These are phyloP conservation scores for Agrochola litura DNA, from an alignment of 2,888 invertebrate genomes.

Conservation along the genomic window DNA sequence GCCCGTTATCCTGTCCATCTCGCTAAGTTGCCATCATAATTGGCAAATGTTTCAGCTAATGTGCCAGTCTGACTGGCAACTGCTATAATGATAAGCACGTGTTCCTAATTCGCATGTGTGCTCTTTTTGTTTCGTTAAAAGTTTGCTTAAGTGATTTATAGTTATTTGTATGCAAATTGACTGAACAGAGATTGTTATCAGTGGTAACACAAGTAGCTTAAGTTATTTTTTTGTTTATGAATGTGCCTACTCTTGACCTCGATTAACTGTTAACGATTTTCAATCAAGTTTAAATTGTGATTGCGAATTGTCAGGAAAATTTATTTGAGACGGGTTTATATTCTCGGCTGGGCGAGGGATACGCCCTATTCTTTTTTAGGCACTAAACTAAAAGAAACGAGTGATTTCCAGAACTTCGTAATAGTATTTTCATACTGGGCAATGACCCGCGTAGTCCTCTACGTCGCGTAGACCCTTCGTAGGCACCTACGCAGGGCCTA, in stretches of 20 bases:
- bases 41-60: conserved; percentile 77
- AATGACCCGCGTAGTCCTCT: neutral
- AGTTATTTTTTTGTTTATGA: conserved; percentile 2
- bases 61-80: conserved; percentile 61
- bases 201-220: conserved; percentile 30
- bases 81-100: conserved; percentile 58
- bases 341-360: neutral
- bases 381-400: neutral
- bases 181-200: conserved; percentile 33
- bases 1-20: conserved; percentile 75
- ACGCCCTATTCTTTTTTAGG: neutral
- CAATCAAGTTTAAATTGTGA: neutral
- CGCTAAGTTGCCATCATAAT: conserved; percentile 68
- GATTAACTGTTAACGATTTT: neutral
- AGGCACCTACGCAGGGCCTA: neutral
- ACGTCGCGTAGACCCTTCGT: conserved; percentile 21
- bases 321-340: neutral
- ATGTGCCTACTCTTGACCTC: conserved; percentile 3
- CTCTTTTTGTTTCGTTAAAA: conserved; percentile 22
- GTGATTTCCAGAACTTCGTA: neutral
- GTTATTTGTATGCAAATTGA: conserved; percentile 45
- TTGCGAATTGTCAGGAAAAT: neutral
- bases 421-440: neutral
- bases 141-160: conserved; percentile 49
- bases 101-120: conserved; percentile 21